These are phyloP conservation scores for Drosophila varians DNA, from an alignment of 1,140 invertebrate genomes.

Conservation along the genomic window DNA sequence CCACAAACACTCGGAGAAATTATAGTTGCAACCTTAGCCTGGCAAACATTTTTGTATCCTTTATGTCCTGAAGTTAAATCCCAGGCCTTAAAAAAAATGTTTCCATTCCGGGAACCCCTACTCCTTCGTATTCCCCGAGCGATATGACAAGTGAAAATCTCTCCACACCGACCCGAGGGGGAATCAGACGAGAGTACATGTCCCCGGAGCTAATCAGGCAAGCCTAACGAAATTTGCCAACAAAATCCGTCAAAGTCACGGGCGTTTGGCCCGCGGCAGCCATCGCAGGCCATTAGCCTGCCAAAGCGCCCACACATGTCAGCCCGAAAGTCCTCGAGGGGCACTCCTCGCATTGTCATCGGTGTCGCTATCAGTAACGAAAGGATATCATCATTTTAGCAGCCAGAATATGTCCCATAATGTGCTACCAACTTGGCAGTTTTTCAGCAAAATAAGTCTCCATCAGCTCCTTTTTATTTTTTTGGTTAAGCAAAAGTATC, in stretches of 20 bases:
- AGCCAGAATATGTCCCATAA: background rate
- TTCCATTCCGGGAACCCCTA: background rate
- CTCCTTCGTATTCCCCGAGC: background rate
- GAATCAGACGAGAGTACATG: conserved; percentile 3
- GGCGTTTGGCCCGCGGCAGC: conserved; percentile 40
- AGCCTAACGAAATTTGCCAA: conserved; percentile 51
- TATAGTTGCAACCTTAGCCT: no score
- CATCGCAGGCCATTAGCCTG: conserved; percentile 56
- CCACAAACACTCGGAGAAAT: conserved; percentile 11
- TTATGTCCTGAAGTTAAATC: no score
- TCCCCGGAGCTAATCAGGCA: conserved; percentile 59
- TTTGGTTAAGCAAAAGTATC: background rate
- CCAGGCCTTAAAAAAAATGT: background rate
- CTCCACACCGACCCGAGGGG: background rate
- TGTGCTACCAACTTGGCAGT: background rate
- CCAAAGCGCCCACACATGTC: conserved; percentile 50
- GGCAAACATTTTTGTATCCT: no score
- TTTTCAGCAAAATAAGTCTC: conserved; percentile 1
- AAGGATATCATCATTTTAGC: conserved; percentile 39
- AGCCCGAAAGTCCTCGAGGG: conserved; percentile 51
- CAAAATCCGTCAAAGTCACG: conserved; percentile 65
- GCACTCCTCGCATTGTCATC: conserved; percentile 50
- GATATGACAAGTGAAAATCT: conserved; percentile 19
- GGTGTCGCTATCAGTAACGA: conserved; percentile 39
- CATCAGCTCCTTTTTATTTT: background rate